Base-by-base conservation (phyloP, 2,888 invertebrate genomes). In the Perizoma flavofasciatum region DNA sequence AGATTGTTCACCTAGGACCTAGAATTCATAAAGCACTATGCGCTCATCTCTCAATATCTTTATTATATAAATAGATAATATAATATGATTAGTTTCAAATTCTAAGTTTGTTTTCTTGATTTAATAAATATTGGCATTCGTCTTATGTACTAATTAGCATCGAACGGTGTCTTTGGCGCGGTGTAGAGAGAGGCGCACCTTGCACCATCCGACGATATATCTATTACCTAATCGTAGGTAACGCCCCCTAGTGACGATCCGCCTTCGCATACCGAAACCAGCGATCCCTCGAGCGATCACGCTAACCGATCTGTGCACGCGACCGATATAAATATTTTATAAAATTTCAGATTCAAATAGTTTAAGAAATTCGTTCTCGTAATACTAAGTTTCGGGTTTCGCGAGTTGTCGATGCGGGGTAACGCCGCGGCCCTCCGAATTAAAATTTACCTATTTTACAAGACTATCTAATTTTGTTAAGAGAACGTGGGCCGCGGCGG, bases 1-100 rank as follows among this genome's bases (percentile, higher is more conserved):
- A 92, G 92, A 89, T 88, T 86, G 89, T 87, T 86, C 52, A 86
- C 86, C 89, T 91, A 91, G 82, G 79, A 85, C 78, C 91, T 92
- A 92, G 88, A 77, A 81, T 88, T 87, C 86, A 89, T 90, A 90
- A 92, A 91, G 92, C 92, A 90, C 92, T 92, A 92, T 89, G 90
- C 92, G 89, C 90, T 83, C 88, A 87, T 91, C 86, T 89, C 82
- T 89, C 85, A 89, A 88, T 87, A 83, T 80, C 83, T 84, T 88
- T 84, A 88, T 85, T 83, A 87, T 89, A 91, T 90, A 91, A 90
- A 91, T 91, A 90, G 88, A 88, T 88, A 22, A 22, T 22, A 22
- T 22, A 22, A 84, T 87, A 90, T 88, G 85, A 88, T 88, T 91
- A 89, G 86, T 91, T 85, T 79, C 86, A 77, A 88, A 89, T 81